Evolutionary conservation across 1,140 invertebrate genomes (phyloP), one percentile per base, ranked within the genome.

Genomic region (Pogonus chalceus): DNA sequence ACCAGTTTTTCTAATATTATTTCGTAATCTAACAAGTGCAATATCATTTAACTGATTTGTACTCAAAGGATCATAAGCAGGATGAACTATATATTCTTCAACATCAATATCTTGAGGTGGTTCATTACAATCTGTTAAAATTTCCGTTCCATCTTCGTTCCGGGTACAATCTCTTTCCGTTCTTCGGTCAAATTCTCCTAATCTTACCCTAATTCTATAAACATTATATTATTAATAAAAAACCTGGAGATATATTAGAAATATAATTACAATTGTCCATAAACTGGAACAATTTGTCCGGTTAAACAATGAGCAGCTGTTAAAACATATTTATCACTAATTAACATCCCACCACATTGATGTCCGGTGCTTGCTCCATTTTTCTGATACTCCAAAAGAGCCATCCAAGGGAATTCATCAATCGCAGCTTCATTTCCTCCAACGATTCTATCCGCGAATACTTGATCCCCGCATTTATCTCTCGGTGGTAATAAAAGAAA

Each of bases 271-370:
- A 78, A 58, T 61, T 57, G 58, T 57, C 76, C 76, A 26, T 76
- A 66, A 56, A 65, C 65, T 14, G 52, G 61, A 37, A 69, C 62
- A 21, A 78, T 75, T 50, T 60, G 63, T 31, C 76, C 77, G 0
- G 58, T 65, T 7, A 84, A 64, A 59, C 84, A 86, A 62, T 86
- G 84, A 1, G 81, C 83, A 2, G 84, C 84, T 0, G 84, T 84
- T 14, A 86, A 43, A 0, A 85, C 72, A 62, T 83, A 84, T 18
- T 77, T 69, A 39, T 73, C 71, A 54, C 72, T 77, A 47, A 83
- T 76, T 2, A 84, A 61, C 9, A 72, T 74, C 24, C 82, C 84
- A 20, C 79, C 81, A 65, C 84, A 87, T 53, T 49, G 46, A 50
- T 55, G 56, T 31, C 51, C 18, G 37, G 49, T 39, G 20, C 20